Evolutionary conservation across 2,797 vertebrate species (phyloP).

Genomic region (Gadopsis bispinosus): DNA sequence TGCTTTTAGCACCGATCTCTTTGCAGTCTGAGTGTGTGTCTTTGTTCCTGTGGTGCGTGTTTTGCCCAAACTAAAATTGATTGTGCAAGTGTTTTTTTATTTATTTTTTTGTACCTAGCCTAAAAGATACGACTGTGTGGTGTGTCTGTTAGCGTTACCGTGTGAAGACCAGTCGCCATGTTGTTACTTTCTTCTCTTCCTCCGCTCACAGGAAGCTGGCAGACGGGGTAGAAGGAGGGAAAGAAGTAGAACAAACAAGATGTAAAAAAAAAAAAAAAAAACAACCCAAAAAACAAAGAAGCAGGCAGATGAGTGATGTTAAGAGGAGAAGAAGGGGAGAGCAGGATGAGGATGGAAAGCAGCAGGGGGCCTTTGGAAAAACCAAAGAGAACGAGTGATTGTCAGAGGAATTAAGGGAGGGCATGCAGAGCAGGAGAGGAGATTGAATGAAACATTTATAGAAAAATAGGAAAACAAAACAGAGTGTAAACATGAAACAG

Average conservation of each 20-base stretch:
- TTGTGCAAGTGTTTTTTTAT: neutral
- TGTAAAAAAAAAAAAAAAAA: no score
- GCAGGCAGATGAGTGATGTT: slow-evolving; percentile 61
- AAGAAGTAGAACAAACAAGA: slow-evolving; percentile 56
- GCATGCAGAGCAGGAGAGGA: slow-evolving; percentile 44
- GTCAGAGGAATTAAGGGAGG: slow-evolving; percentile 60
- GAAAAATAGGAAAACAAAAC: slow-evolving; percentile 46
- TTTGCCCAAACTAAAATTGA: slow-evolving; percentile 11
- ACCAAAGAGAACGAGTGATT: slow-evolving; percentile 63
- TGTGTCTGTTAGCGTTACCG: slow-evolving; percentile 36
- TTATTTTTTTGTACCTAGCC: neutral
- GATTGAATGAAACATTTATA: slow-evolving; percentile 58
- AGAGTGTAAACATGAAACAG: slow-evolving; percentile 47
- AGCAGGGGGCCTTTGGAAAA: slow-evolving; percentile 56
- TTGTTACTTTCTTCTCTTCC: slow-evolving; percentile 62
- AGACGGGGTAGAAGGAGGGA: slow-evolving; percentile 49
- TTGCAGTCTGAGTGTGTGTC: slow-evolving; percentile 18
- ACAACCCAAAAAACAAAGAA: slow-evolving; percentile 2
- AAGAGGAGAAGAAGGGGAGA: slow-evolving; percentile 42
- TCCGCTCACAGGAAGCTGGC: slow-evolving; percentile 55
- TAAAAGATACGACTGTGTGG: neutral
- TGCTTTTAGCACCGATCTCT: slow-evolving; percentile 51
- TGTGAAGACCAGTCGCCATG: slow-evolving; percentile 56
- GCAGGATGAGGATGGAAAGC: slow-evolving; percentile 44
- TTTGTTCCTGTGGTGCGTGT: slow-evolving; percentile 36